Base-by-base conservation (phyloP, 2,113 vertebrate species). In the Nerophis lumbriciformis region DNA sequence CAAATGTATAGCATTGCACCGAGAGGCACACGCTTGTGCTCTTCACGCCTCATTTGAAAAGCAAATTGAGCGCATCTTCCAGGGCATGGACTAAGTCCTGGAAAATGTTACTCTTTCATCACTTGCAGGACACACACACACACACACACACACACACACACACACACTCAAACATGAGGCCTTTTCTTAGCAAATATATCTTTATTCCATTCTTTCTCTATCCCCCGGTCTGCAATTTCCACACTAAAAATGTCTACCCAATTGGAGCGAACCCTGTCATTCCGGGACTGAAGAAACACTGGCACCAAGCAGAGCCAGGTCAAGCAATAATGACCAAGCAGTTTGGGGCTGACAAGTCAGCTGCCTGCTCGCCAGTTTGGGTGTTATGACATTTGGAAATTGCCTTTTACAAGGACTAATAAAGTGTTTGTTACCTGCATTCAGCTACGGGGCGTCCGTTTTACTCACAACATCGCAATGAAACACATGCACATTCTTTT, bases 31-130 rank as follows among this genome's bases (percentile, higher is more conserved):
- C 76, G 50, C 77, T 72, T 15, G 70, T 89, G 86, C 90, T 76
- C 86, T 88, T 87, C 84, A 88, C 72, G 76, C 79, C 79, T 88
- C 85, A 88, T 91, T 90, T 89, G 75, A 87, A 88, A 89, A 87
- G 83, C 86, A 90, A 86, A 88, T 89, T 87, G 81, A 90, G 88
- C 72, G 71, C 78, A 86, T 88, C 79, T 87, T 82, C 72, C 66
- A 72, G 76, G 85, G 82, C 53, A 68, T 55, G 37, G 79, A 78
- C 82, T 76, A 83, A 82, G 85, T 80, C 79, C 80, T 85, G 76
- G 83, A 82, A 85, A 83, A 85, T 83, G 74, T 61, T 71, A 50
- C 63, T 73, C 59, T 68, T 72, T 63, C 59, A 66, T 78, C 76
- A 69, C 77, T 77, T 7, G 52, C 63, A 54, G 65, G 38, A 53